Conservation (phyloP, 2,113 vertebrate species). For the Serilophus lunatus region DNA sequence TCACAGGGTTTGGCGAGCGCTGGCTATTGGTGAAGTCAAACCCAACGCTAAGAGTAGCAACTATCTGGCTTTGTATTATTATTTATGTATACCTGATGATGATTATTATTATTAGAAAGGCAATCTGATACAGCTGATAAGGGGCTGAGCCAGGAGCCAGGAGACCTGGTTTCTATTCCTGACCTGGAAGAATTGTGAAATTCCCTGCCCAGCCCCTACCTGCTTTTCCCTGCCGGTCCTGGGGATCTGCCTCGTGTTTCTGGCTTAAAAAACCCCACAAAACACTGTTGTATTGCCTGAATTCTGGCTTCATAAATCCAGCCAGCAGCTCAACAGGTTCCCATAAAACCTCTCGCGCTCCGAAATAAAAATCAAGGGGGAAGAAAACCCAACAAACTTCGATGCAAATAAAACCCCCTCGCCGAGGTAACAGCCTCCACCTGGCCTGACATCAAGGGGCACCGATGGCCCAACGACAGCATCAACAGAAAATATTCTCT, state of each 20-base stretch:
- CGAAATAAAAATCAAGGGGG: neutral
- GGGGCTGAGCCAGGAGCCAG: neutral
- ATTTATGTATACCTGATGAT: slow-evolving; percentile 49
- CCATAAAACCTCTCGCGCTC: neutral
- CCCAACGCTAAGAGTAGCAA: neutral
- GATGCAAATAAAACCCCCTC: neutral
- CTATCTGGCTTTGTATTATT: slow-evolving; percentile 40
- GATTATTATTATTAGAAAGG: slow-evolving; percentile 56
- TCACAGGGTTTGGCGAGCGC: neutral
- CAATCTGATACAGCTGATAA: neutral
- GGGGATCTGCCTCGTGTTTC: neutral
- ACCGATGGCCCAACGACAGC: neutral
- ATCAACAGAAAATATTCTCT: slow-evolving; percentile 31
- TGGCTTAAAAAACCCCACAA: neutral
- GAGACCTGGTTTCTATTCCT: slow-evolving; percentile 53
- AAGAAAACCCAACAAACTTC: neutral
- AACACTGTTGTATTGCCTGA: neutral
- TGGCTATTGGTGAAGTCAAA: neutral
- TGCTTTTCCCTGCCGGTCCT: neutral
- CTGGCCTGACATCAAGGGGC: slow-evolving; percentile 41
- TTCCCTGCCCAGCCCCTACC: neutral
- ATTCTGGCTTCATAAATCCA: neutral
- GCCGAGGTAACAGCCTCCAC: neutral
- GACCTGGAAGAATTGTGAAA: slow-evolving; percentile 40
- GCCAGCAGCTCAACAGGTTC: neutral